A percentile compares a stretch with the other conserved stretches of the same genome.
These are phyloP conservation scores for Turritopsis rubra DNA, from an alignment of 30 jellyfish, hydroid and myxozoan species.

Conservation along the genomic window DNA sequence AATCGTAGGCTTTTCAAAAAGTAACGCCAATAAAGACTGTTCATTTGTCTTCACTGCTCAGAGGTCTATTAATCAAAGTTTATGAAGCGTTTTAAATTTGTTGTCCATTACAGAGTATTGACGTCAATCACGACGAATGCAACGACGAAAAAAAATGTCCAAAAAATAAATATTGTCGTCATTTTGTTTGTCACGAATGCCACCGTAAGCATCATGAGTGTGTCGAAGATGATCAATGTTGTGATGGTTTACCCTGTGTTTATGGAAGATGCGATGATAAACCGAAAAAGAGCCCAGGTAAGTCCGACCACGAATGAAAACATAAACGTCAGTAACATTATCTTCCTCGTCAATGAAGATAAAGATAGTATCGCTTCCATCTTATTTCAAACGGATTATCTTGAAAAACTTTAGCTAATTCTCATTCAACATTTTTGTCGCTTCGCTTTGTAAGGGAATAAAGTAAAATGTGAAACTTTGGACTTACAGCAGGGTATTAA, in stretches of 20 bases:
- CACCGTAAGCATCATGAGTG: slow-evolving; percentile 82
- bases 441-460: too few species aligned
- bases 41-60: too few species aligned
- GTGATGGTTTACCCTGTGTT: slow-evolving; percentile 74
- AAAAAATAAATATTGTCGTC: slow-evolving; percentile 60
- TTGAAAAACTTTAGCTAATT: not conserved
- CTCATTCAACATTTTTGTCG: too few species aligned
- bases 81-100: too few species aligned
- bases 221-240: slow-evolving; percentile 76
- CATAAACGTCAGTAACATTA: too few species aligned
- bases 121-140: slow-evolving; percentile 72
- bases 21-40: too few species aligned
- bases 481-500: not conserved
- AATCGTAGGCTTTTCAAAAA: too few species aligned
- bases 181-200: slow-evolving; percentile 71
- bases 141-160: slow-evolving; percentile 73
- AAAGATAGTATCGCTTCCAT: too few species aligned
- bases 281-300: slow-evolving; percentile 94
- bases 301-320: too few species aligned
- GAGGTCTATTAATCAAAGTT: too few species aligned
- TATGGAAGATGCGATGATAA: slow-evolving; percentile 83
- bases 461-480: too few species aligned
- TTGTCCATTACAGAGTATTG: not conserved
- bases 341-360: too few species aligned
- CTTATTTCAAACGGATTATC: not conserved